Evolutionary conservation across 2,797 vertebrate genomes (phyloP).

Genomic region (Vultur gryphus): DNA sequence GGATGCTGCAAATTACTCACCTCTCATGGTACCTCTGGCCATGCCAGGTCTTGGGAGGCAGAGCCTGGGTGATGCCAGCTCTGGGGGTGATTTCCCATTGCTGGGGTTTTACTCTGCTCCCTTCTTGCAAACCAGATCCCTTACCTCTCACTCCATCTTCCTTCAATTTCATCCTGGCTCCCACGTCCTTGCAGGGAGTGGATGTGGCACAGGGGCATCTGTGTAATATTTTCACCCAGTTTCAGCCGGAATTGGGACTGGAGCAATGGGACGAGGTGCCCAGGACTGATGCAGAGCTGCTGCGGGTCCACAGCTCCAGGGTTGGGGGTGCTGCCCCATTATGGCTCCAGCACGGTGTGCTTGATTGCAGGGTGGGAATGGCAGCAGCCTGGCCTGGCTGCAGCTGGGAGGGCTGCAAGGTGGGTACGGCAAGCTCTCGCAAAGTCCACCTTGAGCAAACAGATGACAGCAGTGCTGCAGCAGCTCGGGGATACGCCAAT

Average conservation of each 20-base stretch:
- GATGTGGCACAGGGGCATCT: background rate
- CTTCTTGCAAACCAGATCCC: background rate
- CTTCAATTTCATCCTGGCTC: background rate
- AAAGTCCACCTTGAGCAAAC: background rate
- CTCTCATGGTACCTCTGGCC: background rate
- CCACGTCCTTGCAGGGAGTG: background rate
- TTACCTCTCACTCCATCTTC: background rate
- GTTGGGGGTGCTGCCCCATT: fast-evolving
- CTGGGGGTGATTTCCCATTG: background rate
- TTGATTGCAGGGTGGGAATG: background rate
- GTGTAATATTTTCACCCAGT: background rate
- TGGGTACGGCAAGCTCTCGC: background rate
- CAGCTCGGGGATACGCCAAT: fast-evolving
- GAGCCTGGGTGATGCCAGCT: background rate
- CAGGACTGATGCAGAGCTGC: background rate
- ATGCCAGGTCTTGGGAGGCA: background rate
- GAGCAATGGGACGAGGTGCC: background rate
- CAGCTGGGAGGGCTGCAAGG: background rate
- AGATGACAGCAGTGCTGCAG: background rate
- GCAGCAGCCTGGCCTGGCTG: background rate
- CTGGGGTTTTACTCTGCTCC: background rate
- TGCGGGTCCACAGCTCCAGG: fast-evolving
- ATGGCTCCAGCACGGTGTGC: fast-evolving
- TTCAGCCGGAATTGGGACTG: background rate
- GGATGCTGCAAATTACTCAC: background rate